A percentile compares a stretch with the other conserved stretches of the same genome.
These are phyloP conservation scores for Pogoniulus pusillus DNA, from an alignment of 2,797 vertebrate genomes.

Conservation along the genomic window DNA sequence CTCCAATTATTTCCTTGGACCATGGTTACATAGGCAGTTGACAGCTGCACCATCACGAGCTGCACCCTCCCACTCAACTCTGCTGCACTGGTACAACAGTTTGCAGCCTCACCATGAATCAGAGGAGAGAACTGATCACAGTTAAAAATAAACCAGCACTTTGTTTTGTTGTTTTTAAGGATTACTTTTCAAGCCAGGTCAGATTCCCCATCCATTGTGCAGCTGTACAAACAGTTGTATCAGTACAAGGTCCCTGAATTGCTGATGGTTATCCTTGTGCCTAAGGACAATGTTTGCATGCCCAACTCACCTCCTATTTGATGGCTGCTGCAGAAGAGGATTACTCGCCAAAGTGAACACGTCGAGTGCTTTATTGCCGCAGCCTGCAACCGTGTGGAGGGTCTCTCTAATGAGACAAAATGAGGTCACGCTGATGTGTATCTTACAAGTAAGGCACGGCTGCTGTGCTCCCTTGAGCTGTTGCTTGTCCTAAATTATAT, in stretches of 20 bases:
- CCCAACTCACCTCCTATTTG: not conserved
- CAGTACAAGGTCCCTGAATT: slow-evolving; percentile 38
- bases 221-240: slow-evolving; percentile 66
- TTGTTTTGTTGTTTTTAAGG: slow-evolving; percentile 34
- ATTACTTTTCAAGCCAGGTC: slow-evolving; percentile 46
- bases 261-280: slow-evolving; percentile 42
- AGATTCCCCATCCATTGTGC: slow-evolving; percentile 33
- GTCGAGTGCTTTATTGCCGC: not conserved
- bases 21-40: not conserved
- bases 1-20: slow-evolving; percentile 15
- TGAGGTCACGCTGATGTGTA: slow-evolving; percentile 31
- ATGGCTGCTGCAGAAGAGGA: not conserved
- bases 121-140: not conserved
- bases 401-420: slow-evolving; percentile 42
- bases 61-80: not conserved
- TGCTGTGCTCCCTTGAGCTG: slow-evolving; percentile 30
- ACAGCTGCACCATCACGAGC: not conserved
- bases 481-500: slow-evolving; percentile 34
- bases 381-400: fast-evolving
- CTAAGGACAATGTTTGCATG: not conserved
- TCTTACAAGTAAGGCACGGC: not conserved
- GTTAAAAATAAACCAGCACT: slow-evolving; percentile 57
- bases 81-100: not conserved
- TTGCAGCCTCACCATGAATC: slow-evolving; percentile 1
- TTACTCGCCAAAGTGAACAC: not conserved